phyloP scores from a whole-genome alignment of 2,797 vertebrate genomes.

The Erethizon dorsatum region DNA sequence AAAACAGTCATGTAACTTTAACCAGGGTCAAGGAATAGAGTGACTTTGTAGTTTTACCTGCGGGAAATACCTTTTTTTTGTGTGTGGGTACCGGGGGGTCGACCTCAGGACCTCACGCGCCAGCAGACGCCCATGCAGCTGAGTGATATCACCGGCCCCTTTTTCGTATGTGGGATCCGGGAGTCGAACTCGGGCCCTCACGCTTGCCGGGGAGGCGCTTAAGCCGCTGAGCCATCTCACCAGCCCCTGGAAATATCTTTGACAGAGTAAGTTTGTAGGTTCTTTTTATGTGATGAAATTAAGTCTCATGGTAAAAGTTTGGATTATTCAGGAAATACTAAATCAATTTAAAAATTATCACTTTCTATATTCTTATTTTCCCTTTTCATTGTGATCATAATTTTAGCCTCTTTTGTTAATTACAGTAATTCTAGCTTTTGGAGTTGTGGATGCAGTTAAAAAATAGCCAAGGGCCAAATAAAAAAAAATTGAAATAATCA shows the following conservation, averaged over 20 bases:
- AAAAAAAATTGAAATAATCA: not conserved
- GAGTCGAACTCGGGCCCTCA: too few relatives aligned
- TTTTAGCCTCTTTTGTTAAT: not conserved
- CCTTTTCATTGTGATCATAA: not conserved
- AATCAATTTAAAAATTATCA: not conserved
- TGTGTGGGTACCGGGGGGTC: too few relatives aligned
- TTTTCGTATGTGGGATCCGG: too few relatives aligned
- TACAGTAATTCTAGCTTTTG: not conserved
- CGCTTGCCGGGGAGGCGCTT: too few relatives aligned
- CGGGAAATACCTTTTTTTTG: not conserved
- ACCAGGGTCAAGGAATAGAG: not conserved
- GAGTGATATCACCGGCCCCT: too few relatives aligned
- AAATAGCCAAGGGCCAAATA: not conserved
- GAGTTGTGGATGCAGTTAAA: not conserved
- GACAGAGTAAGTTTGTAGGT: not conserved
- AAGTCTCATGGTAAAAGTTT: not conserved
- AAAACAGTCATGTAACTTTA: not conserved
- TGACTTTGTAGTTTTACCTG: not conserved
- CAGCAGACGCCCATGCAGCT: too few relatives aligned
- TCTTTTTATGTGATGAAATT: not conserved
- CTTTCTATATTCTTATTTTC: slow-evolving; percentile 33
- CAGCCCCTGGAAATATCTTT: not conserved
- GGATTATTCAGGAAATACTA: not conserved
- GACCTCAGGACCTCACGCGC: too few relatives aligned
- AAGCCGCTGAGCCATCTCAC: too few relatives aligned